These are phyloP conservation scores for Mesembrinibis cayennensis DNA, from an alignment of 2,113 vertebrate genomes.

Conservation along the genomic window DNA sequence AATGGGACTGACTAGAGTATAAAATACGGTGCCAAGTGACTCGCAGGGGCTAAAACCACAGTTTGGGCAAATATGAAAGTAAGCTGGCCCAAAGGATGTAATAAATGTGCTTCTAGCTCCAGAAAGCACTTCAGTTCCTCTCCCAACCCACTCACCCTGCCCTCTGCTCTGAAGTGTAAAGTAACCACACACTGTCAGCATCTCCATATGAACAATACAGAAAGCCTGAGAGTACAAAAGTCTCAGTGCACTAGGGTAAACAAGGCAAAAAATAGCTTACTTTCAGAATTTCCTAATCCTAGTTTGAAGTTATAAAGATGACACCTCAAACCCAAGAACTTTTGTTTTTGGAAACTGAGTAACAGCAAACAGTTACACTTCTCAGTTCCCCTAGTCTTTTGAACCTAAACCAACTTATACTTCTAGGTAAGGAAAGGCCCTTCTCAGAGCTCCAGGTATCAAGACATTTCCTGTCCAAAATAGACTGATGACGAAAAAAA, in stretches of 20 bases:
- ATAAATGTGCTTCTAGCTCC: neutral
- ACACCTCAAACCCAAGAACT: neutral
- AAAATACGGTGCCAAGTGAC: neutral
- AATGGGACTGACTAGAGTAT: no score
- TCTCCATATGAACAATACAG: neutral
- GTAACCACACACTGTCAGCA: neutral
- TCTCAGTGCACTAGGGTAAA: neutral
- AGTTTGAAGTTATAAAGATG: neutral
- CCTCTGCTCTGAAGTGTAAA: neutral
- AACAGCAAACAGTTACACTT: neutral
- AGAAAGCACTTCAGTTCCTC: neutral
- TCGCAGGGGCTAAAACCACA: neutral
- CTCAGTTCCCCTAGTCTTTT: neutral
- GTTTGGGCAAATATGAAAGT: neutral
- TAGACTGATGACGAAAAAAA: rapidly evolving
- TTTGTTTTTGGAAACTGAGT: neutral
- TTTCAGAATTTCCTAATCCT: neutral
- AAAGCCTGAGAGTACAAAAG: neutral
- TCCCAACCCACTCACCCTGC: neutral
- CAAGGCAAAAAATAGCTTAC: neutral
- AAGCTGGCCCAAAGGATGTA: neutral
- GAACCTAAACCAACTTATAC: neutral
- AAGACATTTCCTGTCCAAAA: neutral
- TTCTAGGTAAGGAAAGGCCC: neutral
- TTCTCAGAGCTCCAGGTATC: neutral